Evolutionary conservation across 2,888 invertebrate species (phyloP).

Genomic region (Acrocyrtus sp.): DNA sequence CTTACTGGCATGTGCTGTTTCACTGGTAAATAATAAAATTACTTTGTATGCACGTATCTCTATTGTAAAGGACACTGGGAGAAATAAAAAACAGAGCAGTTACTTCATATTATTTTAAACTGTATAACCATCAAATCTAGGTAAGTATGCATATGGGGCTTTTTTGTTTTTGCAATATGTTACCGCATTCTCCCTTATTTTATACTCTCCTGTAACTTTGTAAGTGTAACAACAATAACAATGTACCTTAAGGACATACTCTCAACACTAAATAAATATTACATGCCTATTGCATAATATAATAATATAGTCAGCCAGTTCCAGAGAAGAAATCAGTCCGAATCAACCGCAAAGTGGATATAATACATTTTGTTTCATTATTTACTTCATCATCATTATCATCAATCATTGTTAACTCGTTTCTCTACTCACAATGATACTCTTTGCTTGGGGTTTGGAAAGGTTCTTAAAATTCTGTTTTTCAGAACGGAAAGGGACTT

Average conservation of each 20-base stretch:
- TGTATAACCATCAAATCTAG: too few species aligned
- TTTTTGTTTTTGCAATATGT: constrained; percentile 3
- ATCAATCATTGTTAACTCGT: neutral
- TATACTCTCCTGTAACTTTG: neutral
- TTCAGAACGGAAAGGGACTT: too few species aligned
- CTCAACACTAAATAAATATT: constrained; percentile 47
- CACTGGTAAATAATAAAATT: constrained; percentile 44
- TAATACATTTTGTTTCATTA: constrained; percentile 15
- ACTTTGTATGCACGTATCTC: constrained; percentile 9
- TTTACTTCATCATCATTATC: neutral
- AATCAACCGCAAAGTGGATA: constrained; percentile 51
- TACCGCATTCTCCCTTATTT: constrained; percentile 12
- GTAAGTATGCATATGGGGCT: neutral
- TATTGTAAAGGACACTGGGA: constrained; percentile 23
- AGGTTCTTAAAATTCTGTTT: too few species aligned
- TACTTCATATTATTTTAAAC: constrained; percentile 25
- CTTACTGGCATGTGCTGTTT: constrained; percentile 54
- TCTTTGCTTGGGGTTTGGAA: too few species aligned
- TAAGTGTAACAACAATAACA: neutral
- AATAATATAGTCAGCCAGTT: constrained; percentile 51
- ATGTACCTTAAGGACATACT: constrained; percentile 14
- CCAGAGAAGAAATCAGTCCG: constrained; percentile 55
- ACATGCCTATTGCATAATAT: constrained; percentile 44
- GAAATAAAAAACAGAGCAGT: constrained; percentile 11
- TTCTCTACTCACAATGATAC: neutral